Evolutionary conservation across 2,797 vertebrate species (phyloP), one percentile per base, ranked within the genome.

Genomic region (Rachycentron canadum): DNA sequence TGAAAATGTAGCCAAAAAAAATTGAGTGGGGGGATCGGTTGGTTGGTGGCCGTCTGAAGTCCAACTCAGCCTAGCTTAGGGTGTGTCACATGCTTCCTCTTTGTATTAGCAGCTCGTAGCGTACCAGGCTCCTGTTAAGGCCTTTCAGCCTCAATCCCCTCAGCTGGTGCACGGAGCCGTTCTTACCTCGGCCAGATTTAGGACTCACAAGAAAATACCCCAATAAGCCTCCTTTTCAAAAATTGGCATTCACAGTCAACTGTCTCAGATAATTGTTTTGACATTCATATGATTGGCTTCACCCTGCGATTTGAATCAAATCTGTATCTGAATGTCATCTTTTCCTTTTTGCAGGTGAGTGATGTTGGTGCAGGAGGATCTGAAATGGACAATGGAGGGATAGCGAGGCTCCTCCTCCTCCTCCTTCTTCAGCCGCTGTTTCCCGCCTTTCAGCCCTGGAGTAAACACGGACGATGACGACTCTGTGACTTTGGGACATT

Each of bases 71-170:
- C 72, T 41, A 91, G 93, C 92, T 96, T 94, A 96, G 93, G 88
- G 91, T 78, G 91, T 76, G 92, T 97, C 97, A 97, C 96, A 97
- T 97, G 96, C 93, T 94, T 95, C 93, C 88, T 95, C 95, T 97
- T 96, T 96, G 95, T 89, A 91, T 95, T 88, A 92, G 88, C 91
- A 67, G 87, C 86, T 87, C 68, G 58, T 71, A 41, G 86, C 53
- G 95, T 95, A 95, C 95, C 94, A 94, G 91, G 90, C 91, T 75
- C 92, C 87, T 2, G 53, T 28, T 78, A 88, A 89, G 84, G 65
- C 84, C 89, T 84, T 91, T 93, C 79, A 78, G 79, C 89, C 91
- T 88, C 91, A 94, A 94, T 95, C 93, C 91, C 60, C 67, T 68
- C 73, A 81, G 83, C 84, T 83, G 81, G 82, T 78, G 58, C 88